phyloP scores from a whole-genome alignment of 1,140 invertebrate species.

The Leguminivora glycinivorella region DNA sequence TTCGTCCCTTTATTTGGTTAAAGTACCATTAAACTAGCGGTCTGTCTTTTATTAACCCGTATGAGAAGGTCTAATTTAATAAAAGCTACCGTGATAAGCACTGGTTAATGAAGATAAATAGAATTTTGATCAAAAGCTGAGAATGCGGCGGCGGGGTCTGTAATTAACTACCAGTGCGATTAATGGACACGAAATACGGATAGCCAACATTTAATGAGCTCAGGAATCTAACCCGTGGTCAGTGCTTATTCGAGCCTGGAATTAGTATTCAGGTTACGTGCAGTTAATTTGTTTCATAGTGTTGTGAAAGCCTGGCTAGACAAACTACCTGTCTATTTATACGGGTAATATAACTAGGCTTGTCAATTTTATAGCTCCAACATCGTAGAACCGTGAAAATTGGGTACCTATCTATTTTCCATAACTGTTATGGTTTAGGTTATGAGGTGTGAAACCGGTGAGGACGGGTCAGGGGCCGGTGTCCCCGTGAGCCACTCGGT shows the following conservation, averaged over 20 bases:
- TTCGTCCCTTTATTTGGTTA: conserved; percentile 17
- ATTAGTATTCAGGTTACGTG: conserved; percentile 11
- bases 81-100: conserved; percentile 57
- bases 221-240: neutral
- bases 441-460: conserved; percentile 5
- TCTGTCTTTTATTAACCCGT: conserved; percentile 55
- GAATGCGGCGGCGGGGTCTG: conserved; percentile 14
- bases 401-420: neutral
- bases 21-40: conserved; percentile 35
- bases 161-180: conserved; percentile 5
- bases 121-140: conserved; percentile 53
- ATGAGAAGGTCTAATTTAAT: conserved; percentile 72
- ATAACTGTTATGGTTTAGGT: neutral
- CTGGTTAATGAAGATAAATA: conserved; percentile 69
- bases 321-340: conserved; percentile 1
- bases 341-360: neutral
- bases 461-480: conserved; percentile 8
- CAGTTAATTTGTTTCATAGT: conserved; percentile 3
- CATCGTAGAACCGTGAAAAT: neutral
- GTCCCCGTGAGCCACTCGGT: neutral
- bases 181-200: conserved; percentile 8
- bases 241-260: neutral
- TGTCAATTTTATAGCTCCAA: neutral
- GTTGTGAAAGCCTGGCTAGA: conserved; percentile 3
- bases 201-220: conserved; percentile 20